Evolutionary conservation across 2,797 vertebrate species (phyloP).

Genomic region (Hafferia zeledoni): DNA sequence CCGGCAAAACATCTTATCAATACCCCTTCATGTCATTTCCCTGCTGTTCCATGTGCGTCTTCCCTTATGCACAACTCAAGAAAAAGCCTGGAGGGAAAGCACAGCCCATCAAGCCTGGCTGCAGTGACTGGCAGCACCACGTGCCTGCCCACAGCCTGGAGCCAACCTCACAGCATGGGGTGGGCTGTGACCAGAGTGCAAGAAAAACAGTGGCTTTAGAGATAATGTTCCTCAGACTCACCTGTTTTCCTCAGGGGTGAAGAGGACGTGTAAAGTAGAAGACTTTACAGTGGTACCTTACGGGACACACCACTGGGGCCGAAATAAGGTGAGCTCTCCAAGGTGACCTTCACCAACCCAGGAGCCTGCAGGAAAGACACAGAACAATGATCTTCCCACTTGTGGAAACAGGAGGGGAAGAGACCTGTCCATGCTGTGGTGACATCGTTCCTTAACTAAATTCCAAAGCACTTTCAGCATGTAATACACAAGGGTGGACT

Average conservation of each 20-base stretch:
- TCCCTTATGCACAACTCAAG: fast-evolving
- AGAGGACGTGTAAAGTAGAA: constrained; percentile 77
- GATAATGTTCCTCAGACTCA: constrained; percentile 35
- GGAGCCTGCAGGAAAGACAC: constrained; percentile 73
- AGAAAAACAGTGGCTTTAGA: not conserved
- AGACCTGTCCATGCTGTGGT: not conserved
- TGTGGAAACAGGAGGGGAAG: not conserved
- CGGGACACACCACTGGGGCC: constrained; percentile 62
- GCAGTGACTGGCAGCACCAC: not conserved
- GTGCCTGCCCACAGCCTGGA: not conserved
- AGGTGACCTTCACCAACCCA: constrained; percentile 78
- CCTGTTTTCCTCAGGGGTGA: constrained; percentile 87
- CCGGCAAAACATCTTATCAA: not conserved
- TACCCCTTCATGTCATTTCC: not conserved
- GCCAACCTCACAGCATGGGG: not conserved
- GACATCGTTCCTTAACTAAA: not conserved
- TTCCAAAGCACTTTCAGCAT: not conserved
- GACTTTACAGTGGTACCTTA: constrained; percentile 81
- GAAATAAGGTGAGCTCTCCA: constrained; percentile 83
- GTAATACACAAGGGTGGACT: not conserved
- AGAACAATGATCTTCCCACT: not conserved
- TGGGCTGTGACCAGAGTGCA: not conserved
- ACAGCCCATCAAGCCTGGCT: not conserved
- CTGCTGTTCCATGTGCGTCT: not conserved
- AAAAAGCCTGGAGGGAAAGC: not conserved